phyloP scores from a whole-genome alignment of 1,140 invertebrate genomes.

The Diachasmimorpha longicaudata region DNA sequence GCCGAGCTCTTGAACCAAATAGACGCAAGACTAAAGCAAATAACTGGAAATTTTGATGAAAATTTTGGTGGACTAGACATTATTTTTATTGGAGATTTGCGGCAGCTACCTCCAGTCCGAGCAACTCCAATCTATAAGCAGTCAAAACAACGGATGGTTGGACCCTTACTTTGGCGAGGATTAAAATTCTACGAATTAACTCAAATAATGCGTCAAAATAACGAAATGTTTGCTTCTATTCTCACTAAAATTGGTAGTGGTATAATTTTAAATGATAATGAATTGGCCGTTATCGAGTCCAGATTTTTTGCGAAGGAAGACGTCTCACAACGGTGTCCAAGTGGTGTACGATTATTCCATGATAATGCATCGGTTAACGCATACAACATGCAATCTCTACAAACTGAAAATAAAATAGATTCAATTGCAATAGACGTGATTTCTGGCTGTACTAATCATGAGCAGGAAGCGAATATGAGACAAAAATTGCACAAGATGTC shows the following conservation, averaged over 20 bases:
- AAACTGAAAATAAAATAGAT: constrained; percentile 35
- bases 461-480: constrained; percentile 33
- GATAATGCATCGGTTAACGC: constrained; percentile 22
- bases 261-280: constrained; percentile 17
- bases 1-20: constrained; percentile 36
- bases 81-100: constrained; percentile 36
- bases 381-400: constrained; percentile 34
- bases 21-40: constrained; percentile 42
- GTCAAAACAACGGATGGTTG: constrained; percentile 32
- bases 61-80: constrained; percentile 37
- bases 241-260: constrained; percentile 44
- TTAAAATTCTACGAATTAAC: constrained; percentile 42
- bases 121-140: constrained; percentile 39
- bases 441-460: constrained; percentile 24
- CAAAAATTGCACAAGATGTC: constrained; percentile 49
- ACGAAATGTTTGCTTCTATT: constrained; percentile 40
- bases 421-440: constrained; percentile 37
- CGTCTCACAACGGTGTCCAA: constrained; percentile 24
- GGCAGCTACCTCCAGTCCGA: constrained; percentile 32
- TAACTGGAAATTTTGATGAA: constrained; percentile 37
- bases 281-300: constrained; percentile 30
- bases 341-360: constrained; percentile 34
- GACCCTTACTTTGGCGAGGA: constrained; percentile 39
- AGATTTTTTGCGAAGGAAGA: constrained; percentile 29
- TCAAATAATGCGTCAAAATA: constrained; percentile 42